Conservation (phyloP, 2,113 vertebrate genomes). For the Morone chrysops region DNA sequence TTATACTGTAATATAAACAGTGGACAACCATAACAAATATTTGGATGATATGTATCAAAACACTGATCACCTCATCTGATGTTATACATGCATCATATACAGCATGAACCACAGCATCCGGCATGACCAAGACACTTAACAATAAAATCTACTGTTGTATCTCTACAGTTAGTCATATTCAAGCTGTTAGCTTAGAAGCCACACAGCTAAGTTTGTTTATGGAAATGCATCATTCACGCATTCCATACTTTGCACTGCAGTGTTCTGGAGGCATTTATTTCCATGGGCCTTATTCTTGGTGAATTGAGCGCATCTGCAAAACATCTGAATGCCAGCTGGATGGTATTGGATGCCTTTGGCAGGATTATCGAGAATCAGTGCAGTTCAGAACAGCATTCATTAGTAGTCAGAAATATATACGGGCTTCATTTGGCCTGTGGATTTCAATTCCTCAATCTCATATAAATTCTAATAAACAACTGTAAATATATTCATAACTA, state of each 20-base stretch:
- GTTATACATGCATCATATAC: not conserved
- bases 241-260: conserved; percentile 37
- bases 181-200: conserved; percentile 22
- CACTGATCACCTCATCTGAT: conserved; percentile 14
- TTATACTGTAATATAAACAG: not conserved
- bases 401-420: conserved; percentile 62
- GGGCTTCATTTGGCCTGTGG: conserved; percentile 51
- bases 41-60: not conserved
- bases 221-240: conserved; percentile 45
- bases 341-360: conserved; percentile 51
- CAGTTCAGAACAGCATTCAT: conserved; percentile 48
- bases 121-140: not conserved
- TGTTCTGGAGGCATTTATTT: conserved; percentile 43
- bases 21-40: not conserved
- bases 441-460: conserved; percentile 52
- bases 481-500: conserved; percentile 67
- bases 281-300: conserved; percentile 35
- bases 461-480: conserved; percentile 70
- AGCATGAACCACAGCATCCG: not conserved
- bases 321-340: conserved; percentile 73
- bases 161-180: conserved; percentile 12
- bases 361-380: conserved; percentile 55
- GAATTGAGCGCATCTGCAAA: conserved; percentile 55
- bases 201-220: conserved; percentile 25
- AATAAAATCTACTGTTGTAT: conserved; percentile 26